Conservation (phyloP, 2,113 vertebrate genomes). For the Anguilla japonica region DNA sequence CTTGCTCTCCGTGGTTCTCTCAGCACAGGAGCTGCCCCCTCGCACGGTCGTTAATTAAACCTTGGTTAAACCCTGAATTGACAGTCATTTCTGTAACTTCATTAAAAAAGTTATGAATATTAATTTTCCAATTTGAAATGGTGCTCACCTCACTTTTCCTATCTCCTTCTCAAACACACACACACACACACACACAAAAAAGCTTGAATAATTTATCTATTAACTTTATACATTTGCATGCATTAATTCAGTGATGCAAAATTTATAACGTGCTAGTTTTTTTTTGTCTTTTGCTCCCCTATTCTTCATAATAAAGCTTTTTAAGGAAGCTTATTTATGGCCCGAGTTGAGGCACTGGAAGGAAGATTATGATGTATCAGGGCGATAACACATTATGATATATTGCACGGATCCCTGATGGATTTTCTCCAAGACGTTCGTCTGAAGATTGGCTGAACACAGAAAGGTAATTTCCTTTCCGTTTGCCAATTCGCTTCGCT, state of each 20-base stretch:
- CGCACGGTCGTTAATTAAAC: constrained; percentile 48
- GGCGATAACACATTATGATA: constrained; percentile 11
- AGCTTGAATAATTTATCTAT: constrained; percentile 77
- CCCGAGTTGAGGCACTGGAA: not conserved
- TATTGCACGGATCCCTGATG: constrained; percentile 5
- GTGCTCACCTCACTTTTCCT: constrained; percentile 53
- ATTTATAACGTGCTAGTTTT: constrained; percentile 65
- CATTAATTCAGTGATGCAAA: constrained; percentile 75
- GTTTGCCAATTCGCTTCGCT: not conserved
- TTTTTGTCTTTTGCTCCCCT: constrained; percentile 39
- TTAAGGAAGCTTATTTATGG: constrained; percentile 10
- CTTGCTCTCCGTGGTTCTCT: not conserved
- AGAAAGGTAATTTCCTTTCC: constrained; percentile 9
- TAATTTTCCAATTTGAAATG: constrained; percentile 74
- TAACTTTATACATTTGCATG: constrained; percentile 76
- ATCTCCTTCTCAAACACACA: constrained; percentile 29
- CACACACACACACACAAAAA: constrained; percentile 51
- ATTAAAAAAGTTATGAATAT: constrained; percentile 85
- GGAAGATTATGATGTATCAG: constrained; percentile 3
- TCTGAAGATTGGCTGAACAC: constrained; percentile 23
- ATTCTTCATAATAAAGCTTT: constrained; percentile 43
- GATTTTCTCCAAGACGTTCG: constrained; percentile 1
- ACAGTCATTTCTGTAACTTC: constrained; percentile 63
- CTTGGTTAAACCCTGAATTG: constrained; percentile 36
- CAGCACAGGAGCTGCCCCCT: constrained; percentile 18